Evolutionary conservation across 2,888 invertebrate genomes (phyloP).

Genomic region (Chesias legatella): DNA sequence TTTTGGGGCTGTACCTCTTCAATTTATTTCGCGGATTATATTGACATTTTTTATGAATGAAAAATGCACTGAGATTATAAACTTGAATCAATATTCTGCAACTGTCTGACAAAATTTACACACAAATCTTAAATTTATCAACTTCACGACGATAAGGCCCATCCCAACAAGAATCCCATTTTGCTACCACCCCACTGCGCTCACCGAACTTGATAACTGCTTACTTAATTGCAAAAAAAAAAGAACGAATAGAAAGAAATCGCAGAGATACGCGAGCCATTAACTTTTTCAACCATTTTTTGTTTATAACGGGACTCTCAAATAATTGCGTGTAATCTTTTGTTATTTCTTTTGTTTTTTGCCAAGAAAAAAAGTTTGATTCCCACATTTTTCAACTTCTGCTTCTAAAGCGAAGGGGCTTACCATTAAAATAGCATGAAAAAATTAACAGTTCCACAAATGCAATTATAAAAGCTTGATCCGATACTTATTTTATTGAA

Average conservation of each 20-base stretch:
- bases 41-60: too few relatives aligned
- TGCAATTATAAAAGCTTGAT: too few relatives aligned
- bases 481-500: too few relatives aligned
- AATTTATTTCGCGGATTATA: too few relatives aligned
- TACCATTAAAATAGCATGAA: too few relatives aligned
- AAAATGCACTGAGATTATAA: too few relatives aligned
- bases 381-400: constrained; percentile 57
- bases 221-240: too few relatives aligned
- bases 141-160: constrained; percentile 1
- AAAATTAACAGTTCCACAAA: too few relatives aligned
- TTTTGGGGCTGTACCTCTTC: too few relatives aligned
- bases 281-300: constrained; percentile 62
- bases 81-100: too few relatives aligned
- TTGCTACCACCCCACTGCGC: constrained; percentile 54
- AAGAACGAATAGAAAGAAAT: constrained; percentile 55
- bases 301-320: constrained; percentile 61
- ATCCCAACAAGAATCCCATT: constrained; percentile 24
- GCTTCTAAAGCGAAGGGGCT: constrained; percentile 10
- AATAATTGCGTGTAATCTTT: constrained; percentile 77
- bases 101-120: neutral
- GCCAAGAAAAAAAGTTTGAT: constrained; percentile 43
- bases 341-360: constrained; percentile 58
- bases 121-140: constrained; percentile 21
- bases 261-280: constrained; percentile 71
- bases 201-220: constrained; percentile 59